Percentiles rank a stretch among this genome's conserved stretches.
These are phyloP conservation scores for Regulus satrapa DNA, from an alignment of 2,113 vertebrate genomes.

Conservation along the genomic window DNA sequence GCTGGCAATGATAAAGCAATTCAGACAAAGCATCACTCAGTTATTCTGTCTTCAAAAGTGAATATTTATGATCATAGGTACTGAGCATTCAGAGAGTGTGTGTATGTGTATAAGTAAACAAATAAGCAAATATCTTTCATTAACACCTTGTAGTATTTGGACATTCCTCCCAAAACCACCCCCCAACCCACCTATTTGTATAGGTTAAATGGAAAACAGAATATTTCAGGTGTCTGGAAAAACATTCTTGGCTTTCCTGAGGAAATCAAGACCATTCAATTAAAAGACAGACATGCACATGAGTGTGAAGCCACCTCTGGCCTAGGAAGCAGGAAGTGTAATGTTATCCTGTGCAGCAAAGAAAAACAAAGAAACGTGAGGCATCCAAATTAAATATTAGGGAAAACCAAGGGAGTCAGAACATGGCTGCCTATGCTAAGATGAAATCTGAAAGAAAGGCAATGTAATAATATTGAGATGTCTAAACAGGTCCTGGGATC, in stretches of 20 bases:
- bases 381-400: not conserved
- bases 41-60: not conserved
- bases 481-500: not conserved
- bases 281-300: not conserved
- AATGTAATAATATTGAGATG: not conserved
- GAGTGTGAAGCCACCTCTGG: not conserved
- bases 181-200: not conserved
- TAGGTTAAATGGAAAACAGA: not conserved
- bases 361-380: not conserved
- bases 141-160: not conserved
- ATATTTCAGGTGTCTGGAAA: not conserved
- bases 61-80: not conserved
- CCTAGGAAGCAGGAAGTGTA: not conserved
- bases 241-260: not conserved
- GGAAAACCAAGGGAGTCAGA: not conserved
- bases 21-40: not conserved
- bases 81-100: not conserved
- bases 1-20: not conserved
- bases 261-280: not conserved
- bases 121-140: not conserved
- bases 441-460: not conserved
- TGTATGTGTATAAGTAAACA: not conserved
- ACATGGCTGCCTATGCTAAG: not conserved
- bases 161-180: fast-evolving
- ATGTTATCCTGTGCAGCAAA: not conserved